Percentiles rank a stretch among this genome's conserved stretches.
Evolutionary conservation across 2,113 vertebrate genomes (phyloP).

Genomic region (Tupaia tana): DNA sequence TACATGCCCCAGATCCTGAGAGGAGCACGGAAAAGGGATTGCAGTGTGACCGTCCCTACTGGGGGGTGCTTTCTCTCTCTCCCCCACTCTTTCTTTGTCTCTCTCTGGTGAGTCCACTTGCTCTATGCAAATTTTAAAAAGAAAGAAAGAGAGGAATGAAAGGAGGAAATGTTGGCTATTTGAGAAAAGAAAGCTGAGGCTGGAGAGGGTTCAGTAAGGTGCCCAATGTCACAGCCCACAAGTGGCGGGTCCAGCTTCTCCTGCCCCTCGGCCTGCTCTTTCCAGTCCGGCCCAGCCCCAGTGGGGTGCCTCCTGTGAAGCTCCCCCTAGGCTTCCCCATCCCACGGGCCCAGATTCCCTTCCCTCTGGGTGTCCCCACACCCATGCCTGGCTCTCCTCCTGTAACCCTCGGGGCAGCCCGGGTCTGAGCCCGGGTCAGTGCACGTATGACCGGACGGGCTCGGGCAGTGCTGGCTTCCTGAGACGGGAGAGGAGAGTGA

Average conservation of each 20-base stretch:
- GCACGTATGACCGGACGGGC: no score
- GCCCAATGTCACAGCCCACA: background rate
- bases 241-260: background rate
- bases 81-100: no score
- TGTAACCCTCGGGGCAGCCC: no score
- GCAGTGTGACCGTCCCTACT: no score
- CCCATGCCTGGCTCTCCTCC: background rate
- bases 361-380: no score
- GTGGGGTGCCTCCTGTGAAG: background rate
- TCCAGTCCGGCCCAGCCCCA: background rate
- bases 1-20: no score
- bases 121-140: no score
- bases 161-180: background rate
- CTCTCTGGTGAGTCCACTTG: no score
- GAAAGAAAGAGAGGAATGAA: no score
- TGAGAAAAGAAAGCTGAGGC: background rate
- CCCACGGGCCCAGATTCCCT: background rate
- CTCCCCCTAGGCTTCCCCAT: background rate
- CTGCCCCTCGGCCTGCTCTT: background rate
- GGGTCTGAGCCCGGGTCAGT: no score
- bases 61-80: no score
- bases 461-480: accelerated
- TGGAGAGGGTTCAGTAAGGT: background rate
- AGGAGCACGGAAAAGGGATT: no score
- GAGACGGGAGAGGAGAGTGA: background rate